Evolutionary conservation across 2,888 invertebrate genomes (phyloP).

Genomic region (Micropterix aruncella): DNA sequence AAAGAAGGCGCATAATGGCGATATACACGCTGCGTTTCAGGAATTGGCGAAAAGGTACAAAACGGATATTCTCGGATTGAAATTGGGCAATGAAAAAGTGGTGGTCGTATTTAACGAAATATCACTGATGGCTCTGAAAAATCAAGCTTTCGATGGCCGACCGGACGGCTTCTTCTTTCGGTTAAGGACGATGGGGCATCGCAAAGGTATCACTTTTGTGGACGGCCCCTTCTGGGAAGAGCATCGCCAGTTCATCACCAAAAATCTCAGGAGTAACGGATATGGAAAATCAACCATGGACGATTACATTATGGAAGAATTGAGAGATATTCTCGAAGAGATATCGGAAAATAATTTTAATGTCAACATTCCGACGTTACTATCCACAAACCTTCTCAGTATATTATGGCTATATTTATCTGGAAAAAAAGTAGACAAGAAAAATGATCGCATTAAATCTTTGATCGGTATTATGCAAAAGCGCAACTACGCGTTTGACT

Average conservation of each 20-base stretch:
- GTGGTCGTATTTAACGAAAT: conserved; percentile 39
- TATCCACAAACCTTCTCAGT: background rate
- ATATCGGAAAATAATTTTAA: conserved; percentile 13
- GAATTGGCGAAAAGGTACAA: conserved; percentile 30
- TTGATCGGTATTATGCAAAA: conserved; percentile 31
- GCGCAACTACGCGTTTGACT: conserved; percentile 39
- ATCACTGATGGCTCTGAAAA: conserved; percentile 35
- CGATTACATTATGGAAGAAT: conserved; percentile 37
- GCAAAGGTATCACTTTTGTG: conserved; percentile 43
- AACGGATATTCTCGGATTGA: conserved; percentile 39
- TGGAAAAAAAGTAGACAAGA: background rate
- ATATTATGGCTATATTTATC: background rate
- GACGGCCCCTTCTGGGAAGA: conserved; percentile 43
- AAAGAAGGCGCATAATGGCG: conserved; percentile 21
- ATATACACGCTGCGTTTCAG: conserved; percentile 35
- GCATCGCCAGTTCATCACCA: conserved; percentile 38
- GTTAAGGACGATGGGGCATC: conserved; percentile 46
- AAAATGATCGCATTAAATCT: conserved; percentile 23
- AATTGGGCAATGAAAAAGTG: conserved; percentile 35
- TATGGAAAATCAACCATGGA: conserved; percentile 40
- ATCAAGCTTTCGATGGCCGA: conserved; percentile 47
- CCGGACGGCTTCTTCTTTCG: conserved; percentile 51
- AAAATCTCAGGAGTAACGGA: conserved; percentile 37
- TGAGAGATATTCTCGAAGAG: conserved; percentile 23
- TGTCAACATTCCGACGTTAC: conserved; percentile 6